These are phyloP conservation scores for Macrophya annulata DNA, from an alignment of 2,888 invertebrate genomes.

Conservation along the genomic window DNA sequence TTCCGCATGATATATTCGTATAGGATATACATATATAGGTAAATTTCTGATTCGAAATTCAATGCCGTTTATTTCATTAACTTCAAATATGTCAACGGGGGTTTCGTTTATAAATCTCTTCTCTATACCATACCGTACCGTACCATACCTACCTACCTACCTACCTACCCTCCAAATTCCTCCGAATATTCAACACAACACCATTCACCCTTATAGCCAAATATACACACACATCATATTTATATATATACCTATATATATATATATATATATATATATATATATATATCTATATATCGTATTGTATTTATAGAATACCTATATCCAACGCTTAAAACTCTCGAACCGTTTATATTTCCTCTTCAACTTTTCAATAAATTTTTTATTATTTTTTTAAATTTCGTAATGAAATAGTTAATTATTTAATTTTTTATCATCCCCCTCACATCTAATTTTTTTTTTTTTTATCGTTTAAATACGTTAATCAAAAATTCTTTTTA, in stretches of 20 bases:
- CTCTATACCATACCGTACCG: neutral
- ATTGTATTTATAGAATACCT: neutral
- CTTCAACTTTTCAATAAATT: neutral
- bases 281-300: neutral
- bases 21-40: neutral
- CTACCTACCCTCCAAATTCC: conserved; percentile 19
- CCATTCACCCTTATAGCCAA: neutral
- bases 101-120: conserved; percentile 30
- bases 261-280: neutral
- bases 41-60: conserved; percentile 37
- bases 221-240: too few relatives aligned
- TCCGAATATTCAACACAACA: conserved; percentile 5
- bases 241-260: neutral
- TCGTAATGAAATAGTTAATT: neutral
- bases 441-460: too few relatives aligned
- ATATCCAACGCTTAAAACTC: conserved; percentile 1
- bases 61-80: conserved; percentile 48
- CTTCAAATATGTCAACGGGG: conserved; percentile 43
- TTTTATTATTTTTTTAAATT: neutral
- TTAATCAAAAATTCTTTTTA: too few relatives aligned
- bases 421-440: too few relatives aligned
- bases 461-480: too few relatives aligned
- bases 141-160: too few relatives aligned
- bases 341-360: neutral
- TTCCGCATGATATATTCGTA: neutral